Base-by-base conservation (phyloP, 2,797 vertebrate genomes). In the Kryptopterus vitreolus region DNA sequence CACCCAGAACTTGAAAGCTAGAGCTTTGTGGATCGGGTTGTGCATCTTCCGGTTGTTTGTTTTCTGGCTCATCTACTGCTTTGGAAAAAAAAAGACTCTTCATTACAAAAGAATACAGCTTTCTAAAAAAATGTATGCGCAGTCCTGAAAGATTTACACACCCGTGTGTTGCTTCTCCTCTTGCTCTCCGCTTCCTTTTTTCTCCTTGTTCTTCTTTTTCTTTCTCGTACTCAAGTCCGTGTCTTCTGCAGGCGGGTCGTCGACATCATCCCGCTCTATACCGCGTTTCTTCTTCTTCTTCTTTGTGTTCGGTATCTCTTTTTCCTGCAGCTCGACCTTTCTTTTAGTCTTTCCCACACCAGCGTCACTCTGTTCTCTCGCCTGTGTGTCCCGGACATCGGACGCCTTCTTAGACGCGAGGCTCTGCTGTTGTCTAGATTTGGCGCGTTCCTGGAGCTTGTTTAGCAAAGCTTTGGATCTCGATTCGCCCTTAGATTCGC, bases 371-470 rank as follows among this genome's bases (percentile, higher is more conserved):
- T 16, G 29, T n/a, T 55, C 59, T 24, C 10, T n/a, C 2, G 24
- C 63, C 59, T 10, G 43, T 22, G 9, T 20, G 22, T 33, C 63
- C 77, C 29, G 68, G 29, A 77, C 33, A 48, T 85, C 65, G 2
- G 43, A 0, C 22, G 33, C 35, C 0, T 46, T 20, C 50, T 74
- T 55, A 33, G 0, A 80, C 35, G 80, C 76, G 31, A 81, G 77
- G 76, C 81, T 89, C 72, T 83, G 85, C 31, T 85, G 91, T 89
- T 96, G 93, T 81, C 94, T 94, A 29, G 89, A 91, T 76, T 90
- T 94, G 0, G 94, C 96, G 82, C 92, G 95, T 85, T 92, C 86
- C 78, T 94, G 93, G 55, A 98, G 93, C 84, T 93, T 93, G 63
- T 92, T 90, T 76, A 98, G 90, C 59, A 98, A 88, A 0, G 61